Evolutionary conservation across 2,113 vertebrate genomes (phyloP), one percentile per base, ranked within the genome.

Genomic region (Oncorhynchus gorbuscha): DNA sequence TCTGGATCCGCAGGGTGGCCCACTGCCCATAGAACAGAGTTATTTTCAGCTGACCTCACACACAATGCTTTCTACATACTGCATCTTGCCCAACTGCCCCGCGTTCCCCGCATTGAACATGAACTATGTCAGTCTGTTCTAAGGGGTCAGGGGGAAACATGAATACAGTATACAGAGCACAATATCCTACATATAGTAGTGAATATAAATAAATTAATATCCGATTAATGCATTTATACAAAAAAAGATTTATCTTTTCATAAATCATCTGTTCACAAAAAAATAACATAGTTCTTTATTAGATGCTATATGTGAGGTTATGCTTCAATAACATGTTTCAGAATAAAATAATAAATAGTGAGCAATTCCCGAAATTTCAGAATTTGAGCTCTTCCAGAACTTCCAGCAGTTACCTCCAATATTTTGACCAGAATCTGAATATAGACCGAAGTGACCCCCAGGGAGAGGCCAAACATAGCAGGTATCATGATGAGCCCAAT

Each of bases 1-100:
- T 96, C 89, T 98, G 93, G 88, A 98, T 96, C 20, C 96, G 92
- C n/a, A 94, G 45, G 0, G 97, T 98, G 58, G 97, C 97, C 97
- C 97, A 99, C 97, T 99, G 81, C 86, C 88, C 76, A 90, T 76
- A 83, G 61, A 78, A 3, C 79, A 77, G 9, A 45, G 35, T 49
- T 65, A 83, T 65, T 76, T 67, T 81, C 18, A 81, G 67, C 55
- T 73, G 69, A 86, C 81, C 82, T 87, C 48, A 81, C 79, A 45
- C 39, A 86, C 81, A 22, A 3, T 65, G 18, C 7, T 67, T 74
- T 1, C 24, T 55, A 48, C 73, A 72, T 71, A 61, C 18, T 61
- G 49, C 18, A 49, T 24, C 69, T 77, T 45, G 51, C 32, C 58
- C 69, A 24, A 35, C 28, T 9, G 14, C 30, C 51, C 16, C 3